Evolutionary conservation across 2,113 vertebrate genomes (phyloP).

Genomic region (Ornithorhynchus anatinus): DNA sequence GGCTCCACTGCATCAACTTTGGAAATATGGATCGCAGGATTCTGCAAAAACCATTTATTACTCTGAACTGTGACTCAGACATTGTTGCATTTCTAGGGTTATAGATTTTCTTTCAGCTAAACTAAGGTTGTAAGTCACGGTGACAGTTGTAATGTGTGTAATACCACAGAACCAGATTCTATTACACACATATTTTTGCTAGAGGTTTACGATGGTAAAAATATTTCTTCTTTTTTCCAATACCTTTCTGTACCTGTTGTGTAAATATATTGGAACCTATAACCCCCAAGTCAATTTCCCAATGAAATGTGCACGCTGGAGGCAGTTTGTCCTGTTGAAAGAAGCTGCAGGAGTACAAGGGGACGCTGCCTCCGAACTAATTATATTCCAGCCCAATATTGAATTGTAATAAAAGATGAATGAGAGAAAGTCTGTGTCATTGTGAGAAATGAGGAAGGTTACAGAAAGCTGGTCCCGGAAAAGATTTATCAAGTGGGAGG

Average conservation of each 20-base stretch:
- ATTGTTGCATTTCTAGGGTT: constrained; percentile 79
- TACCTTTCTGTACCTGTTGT: constrained; percentile 76
- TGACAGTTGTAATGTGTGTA: constrained; percentile 84
- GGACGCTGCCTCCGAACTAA: constrained; percentile 61
- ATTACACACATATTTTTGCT: constrained; percentile 85
- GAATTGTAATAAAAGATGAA: constrained; percentile 85
- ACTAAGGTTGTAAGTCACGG: constrained; percentile 83
- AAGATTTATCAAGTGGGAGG: constrained; percentile 76
- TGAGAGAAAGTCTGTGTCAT: constrained; percentile 78
- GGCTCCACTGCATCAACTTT: constrained; percentile 79
- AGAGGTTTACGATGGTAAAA: constrained; percentile 81
- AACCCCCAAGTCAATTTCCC: constrained; percentile 76
- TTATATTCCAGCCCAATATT: constrained; percentile 79
- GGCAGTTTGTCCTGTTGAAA: constrained; percentile 62
- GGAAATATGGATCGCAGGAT: constrained; percentile 81
- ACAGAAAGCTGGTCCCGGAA: constrained; percentile 74
- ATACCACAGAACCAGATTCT: constrained; percentile 80
- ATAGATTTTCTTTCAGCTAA: constrained; percentile 87
- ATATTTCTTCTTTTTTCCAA: constrained; percentile 78
- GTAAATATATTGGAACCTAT: constrained; percentile 77
- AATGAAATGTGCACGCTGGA: constrained; percentile 73
- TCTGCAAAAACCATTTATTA: constrained; percentile 83
- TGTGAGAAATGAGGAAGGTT: constrained; percentile 79
- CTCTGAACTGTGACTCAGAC: constrained; percentile 79
- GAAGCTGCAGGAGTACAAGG: neutral